Base-by-base conservation (phyloP, 1,140 invertebrate species). In the Aphaenogaster ashmeadi region DNA sequence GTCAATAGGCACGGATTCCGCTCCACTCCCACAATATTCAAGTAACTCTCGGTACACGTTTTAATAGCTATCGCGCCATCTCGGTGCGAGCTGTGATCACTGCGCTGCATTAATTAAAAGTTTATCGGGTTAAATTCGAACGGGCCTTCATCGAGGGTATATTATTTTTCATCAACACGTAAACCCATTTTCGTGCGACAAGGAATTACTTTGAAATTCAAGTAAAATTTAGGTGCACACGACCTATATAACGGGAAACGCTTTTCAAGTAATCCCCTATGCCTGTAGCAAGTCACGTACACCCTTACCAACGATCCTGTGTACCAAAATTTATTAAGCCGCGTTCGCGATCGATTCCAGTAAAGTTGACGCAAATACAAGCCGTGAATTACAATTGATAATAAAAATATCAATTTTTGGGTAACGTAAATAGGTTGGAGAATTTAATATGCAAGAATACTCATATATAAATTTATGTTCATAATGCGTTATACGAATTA, bases 231-330 rank as follows among this genome's bases (percentile, higher is more conserved):
- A 60, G 54, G 69, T 81, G 86, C 80, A 54, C 75, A 83, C 85
- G 77, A 86, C 85, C 78, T 36, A 75, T 81, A 87, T 54, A 66
- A 89, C 18, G 47, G 36, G 33, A 56, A 89, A 78, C 56, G 77
- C 44, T 90, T 60, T 60, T 69, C 64, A 64, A 87, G 85, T 90
- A 90, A 90, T 90, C 78, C 89, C 77, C 33, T 74, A 78, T 87
- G 89, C 88, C 72, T 86, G 52, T 74, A 87, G 62, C 71, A 77
- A 89, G 89, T 90, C 89, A 90, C 89, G 89, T 90, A 81, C 81
- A 44, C 88, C 44, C 64, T 56, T 74, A 72, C 54, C 85, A 72
- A 72, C 69, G 69, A 87, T 83, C 74, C 58, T 83, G 62, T 78
- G 75, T 60, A 89, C 56, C 86, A 44, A 89, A 90, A 78, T 72